These are phyloP conservation scores for Tipula vernalis DNA, from an alignment of 2,888 invertebrate genomes.

Conservation along the genomic window DNA sequence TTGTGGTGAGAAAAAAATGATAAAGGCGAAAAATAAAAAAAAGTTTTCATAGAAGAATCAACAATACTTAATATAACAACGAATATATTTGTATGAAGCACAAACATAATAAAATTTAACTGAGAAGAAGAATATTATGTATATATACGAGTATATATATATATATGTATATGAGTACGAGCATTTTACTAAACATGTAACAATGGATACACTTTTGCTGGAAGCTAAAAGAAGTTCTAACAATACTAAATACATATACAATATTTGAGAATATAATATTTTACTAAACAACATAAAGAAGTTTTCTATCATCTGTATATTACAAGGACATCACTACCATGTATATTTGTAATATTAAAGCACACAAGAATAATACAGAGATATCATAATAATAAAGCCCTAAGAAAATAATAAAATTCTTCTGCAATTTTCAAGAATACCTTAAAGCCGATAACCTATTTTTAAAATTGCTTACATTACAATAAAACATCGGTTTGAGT, in stretches of 20 bases:
- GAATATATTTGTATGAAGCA: background rate
- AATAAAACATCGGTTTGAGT: background rate
- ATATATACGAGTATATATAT: background rate
- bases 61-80: background rate
- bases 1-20: background rate
- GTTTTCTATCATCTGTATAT: background rate
- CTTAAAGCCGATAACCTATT: background rate
- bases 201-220: background rate
- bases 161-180: no score
- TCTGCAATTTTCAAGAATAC: background rate
- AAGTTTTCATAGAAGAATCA: background rate
- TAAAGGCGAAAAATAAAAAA: background rate
- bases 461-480: background rate
- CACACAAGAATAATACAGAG: background rate
- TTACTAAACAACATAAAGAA: background rate
- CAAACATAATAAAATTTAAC: background rate
- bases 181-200: no score
- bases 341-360: background rate
- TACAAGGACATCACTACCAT: background rate
- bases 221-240: background rate
- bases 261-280: background rate
- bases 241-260: background rate
- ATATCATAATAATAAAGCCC: background rate
- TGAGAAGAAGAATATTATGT: background rate
- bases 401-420: background rate